Conservation (phyloP, 2,797 vertebrate species). For the Pseudochirops corinnae region DNA sequence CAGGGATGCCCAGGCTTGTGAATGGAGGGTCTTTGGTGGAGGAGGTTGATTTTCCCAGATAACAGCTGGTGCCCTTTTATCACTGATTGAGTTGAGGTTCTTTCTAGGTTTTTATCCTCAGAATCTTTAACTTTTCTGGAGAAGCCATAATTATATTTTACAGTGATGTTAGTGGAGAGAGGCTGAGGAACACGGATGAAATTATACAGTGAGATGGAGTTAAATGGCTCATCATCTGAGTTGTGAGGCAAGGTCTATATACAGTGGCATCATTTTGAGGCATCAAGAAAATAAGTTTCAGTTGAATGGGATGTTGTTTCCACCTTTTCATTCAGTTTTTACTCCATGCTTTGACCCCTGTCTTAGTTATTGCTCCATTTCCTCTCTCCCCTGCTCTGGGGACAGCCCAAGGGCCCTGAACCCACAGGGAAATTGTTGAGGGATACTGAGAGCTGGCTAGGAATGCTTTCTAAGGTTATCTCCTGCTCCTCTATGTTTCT, state of each 20-base stretch:
- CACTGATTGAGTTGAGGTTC: not conserved
- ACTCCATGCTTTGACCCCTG: not conserved
- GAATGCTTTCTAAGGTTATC: not conserved
- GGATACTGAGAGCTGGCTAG: not conserved
- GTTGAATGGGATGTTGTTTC: not conserved
- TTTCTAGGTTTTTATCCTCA: not conserved
- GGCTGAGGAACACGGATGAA: not conserved
- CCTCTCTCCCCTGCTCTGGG: not conserved
- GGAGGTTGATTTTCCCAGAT: not conserved
- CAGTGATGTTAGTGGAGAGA: not conserved
- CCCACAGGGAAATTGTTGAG: not conserved
- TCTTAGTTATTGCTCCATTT: not conserved
- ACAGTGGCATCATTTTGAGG: not conserved
- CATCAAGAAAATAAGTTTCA: not conserved
- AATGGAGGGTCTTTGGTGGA: not conserved
- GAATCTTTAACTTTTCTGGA: not conserved
- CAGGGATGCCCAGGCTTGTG: not conserved
- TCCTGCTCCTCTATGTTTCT: not conserved
- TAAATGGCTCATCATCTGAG: not conserved
- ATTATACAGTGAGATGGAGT: not conserved
- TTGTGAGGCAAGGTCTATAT: not conserved
- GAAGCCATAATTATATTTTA: not conserved
- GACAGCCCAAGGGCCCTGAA: not conserved
- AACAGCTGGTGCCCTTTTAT: not conserved
- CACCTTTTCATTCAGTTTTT: not conserved